These are phyloP conservation scores for Thereva nobilitata DNA, from an alignment of 2,888 invertebrate genomes.

Conservation along the genomic window DNA sequence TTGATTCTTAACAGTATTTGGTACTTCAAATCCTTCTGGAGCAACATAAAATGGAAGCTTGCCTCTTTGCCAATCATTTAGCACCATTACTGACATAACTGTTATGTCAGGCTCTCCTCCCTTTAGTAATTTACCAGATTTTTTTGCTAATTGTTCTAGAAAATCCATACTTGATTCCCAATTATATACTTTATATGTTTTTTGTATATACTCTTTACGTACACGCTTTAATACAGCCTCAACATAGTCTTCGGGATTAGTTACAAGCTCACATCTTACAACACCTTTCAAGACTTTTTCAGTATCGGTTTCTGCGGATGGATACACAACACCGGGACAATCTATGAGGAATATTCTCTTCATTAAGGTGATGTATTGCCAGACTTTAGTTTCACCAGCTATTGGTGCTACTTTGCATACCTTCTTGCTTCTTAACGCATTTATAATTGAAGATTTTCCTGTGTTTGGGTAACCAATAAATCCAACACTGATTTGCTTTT, in stretches of 20 bases:
- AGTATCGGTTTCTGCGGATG: slow-evolving; percentile 92
- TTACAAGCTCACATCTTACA: slow-evolving; percentile 92
- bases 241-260: slow-evolving; percentile 94
- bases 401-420: slow-evolving; percentile 99
- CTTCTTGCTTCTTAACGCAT: slow-evolving; percentile 92
- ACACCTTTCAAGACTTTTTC: slow-evolving; percentile 97
- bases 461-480: slow-evolving; percentile 99
- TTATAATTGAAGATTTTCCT: slow-evolving; percentile 98
- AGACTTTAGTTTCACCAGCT: slow-evolving; percentile 96
- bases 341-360: slow-evolving; percentile 94
- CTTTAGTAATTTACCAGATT: slow-evolving; percentile 88
- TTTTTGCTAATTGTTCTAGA: slow-evolving; percentile 84
- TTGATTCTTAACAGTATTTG: slow-evolving; percentile 60
- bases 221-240: slow-evolving; percentile 83
- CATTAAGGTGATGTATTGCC: slow-evolving; percentile 99
- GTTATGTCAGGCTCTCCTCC: slow-evolving; percentile 95
- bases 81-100: slow-evolving; percentile 88
- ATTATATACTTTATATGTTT: slow-evolving; percentile 83
- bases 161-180: slow-evolving; percentile 88
- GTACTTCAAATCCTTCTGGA: slow-evolving; percentile 80
- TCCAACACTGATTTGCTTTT: slow-evolving; percentile 98
- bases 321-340: slow-evolving; percentile 98
- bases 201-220: slow-evolving; percentile 82
- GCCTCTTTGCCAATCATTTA: slow-evolving; percentile 99
- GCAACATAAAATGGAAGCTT: slow-evolving; percentile 92